Percentiles rank a stretch among this genome's conserved stretches.
phyloP scores from a whole-genome alignment of 2,113 vertebrate genomes.

The Carassius auratus region DNA sequence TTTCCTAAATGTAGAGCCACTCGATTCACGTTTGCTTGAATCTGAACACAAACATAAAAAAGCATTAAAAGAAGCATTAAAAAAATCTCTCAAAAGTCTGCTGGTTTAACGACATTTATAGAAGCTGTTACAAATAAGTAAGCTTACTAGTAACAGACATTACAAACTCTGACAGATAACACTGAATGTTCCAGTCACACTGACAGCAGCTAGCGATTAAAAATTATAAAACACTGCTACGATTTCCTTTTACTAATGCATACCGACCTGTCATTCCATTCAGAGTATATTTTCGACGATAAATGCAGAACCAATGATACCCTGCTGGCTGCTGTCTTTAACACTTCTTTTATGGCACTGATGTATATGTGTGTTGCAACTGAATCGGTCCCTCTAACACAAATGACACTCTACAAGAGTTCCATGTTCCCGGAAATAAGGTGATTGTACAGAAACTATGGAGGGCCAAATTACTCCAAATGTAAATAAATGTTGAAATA shows the following conservation, averaged over 20 bases:
- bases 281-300: not conserved
- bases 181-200: not conserved
- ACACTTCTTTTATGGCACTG: not conserved
- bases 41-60: conserved; percentile 7
- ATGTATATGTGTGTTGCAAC: conserved; percentile 38
- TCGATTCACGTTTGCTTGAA: conserved; percentile 4
- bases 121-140: not conserved
- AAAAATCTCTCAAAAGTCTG: not conserved
- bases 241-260: not conserved
- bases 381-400: conserved; percentile 11
- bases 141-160: not conserved
- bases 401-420: not conserved
- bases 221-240: not conserved
- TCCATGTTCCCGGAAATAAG: not conserved
- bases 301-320: not conserved
- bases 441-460: not conserved
- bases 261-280: conserved; percentile 22
- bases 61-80: not conserved
- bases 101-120: too few species aligned
- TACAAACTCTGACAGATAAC: not conserved
- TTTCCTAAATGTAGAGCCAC: not conserved
- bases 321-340: not conserved
- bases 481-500: too few species aligned
- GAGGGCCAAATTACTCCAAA: too few species aligned
- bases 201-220: not conserved